Conservation (phyloP, 2,888 invertebrate species). For the Epistrophe eligans region DNA sequence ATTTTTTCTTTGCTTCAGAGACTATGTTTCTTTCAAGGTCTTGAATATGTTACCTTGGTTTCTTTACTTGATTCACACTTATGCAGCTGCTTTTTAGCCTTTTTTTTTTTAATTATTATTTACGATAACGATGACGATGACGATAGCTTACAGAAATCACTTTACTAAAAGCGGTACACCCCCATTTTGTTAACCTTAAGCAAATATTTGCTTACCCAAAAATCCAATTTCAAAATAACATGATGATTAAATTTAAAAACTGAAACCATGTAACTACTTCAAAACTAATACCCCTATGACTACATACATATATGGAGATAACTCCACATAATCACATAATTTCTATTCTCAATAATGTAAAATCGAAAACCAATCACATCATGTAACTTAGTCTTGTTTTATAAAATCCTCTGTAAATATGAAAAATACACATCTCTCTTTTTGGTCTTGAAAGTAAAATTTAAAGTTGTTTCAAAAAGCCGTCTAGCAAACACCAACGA, state of each 20-base stretch:
- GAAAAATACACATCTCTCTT: not conserved
- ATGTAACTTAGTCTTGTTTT: conserved; percentile 16
- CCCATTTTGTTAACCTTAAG: not conserved
- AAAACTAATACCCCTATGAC: not conserved
- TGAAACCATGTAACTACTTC: not conserved
- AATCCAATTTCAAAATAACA: conserved; percentile 9
- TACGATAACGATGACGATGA: too few species aligned
- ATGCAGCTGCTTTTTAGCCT: too few species aligned
- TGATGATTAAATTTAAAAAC: not conserved
- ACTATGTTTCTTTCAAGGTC: too few species aligned
- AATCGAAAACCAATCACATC: conserved; percentile 54
- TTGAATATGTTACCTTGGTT: too few species aligned
- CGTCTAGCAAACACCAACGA: conserved; percentile 44
- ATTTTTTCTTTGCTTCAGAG: too few species aligned
- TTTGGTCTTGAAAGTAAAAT: not conserved
- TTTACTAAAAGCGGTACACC: not conserved
- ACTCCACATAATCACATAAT: conserved; percentile 35
- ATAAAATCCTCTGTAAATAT: conserved; percentile 43
- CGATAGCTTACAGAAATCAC: too few species aligned
- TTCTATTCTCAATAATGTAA: conserved; percentile 44
- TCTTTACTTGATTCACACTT: too few species aligned
- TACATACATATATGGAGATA: not conserved
- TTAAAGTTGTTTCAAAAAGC: conserved; percentile 27
- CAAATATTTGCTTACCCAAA: not conserved
- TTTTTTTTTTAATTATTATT: too few species aligned